Percentiles rank a stretch among this genome's conserved stretches.
These are phyloP conservation scores for Belonocnema kinseyi DNA, from an alignment of 1,140 invertebrate species.

Conservation along the genomic window DNA sequence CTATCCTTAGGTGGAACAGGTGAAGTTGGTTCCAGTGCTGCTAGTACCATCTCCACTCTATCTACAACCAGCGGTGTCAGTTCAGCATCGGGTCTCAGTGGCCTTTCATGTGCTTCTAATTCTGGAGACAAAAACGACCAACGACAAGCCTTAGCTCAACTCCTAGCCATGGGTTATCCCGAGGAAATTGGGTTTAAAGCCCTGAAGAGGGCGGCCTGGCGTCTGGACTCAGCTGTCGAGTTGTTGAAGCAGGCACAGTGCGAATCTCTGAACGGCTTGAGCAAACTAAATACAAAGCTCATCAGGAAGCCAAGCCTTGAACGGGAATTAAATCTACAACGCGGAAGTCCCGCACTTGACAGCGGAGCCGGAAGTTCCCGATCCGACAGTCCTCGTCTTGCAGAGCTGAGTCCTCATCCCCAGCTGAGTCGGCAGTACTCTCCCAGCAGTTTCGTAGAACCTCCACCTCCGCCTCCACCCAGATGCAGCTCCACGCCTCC, in stretches of 20 bases:
- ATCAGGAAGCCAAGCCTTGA: constrained; percentile 92
- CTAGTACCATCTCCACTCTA: constrained; percentile 83
- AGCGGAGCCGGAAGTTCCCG: constrained; percentile 91
- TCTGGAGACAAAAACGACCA: constrained; percentile 72
- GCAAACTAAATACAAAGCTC: constrained; percentile 83
- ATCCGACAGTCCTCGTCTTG: constrained; percentile 88
- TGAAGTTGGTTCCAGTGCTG: constrained; percentile 83
- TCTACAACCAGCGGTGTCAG: constrained; percentile 82
- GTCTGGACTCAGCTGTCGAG: constrained; percentile 83
- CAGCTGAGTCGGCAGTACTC: constrained; percentile 76
- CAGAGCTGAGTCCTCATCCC: constrained; percentile 75
- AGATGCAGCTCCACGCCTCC: constrained; percentile 80
- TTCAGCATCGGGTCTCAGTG: constrained; percentile 81
- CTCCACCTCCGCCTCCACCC: constrained; percentile 85
- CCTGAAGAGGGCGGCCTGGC: constrained; percentile 81
- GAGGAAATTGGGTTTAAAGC: constrained; percentile 83
- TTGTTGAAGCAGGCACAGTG: constrained; percentile 81
- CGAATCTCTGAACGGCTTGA: constrained; percentile 78
- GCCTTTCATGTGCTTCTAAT: constrained; percentile 74
- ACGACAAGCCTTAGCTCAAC: constrained; percentile 79
- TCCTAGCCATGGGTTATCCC: constrained; percentile 81
- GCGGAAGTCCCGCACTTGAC: constrained; percentile 90
- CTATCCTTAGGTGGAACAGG: constrained; percentile 68
- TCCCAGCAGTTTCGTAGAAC: constrained; percentile 76
- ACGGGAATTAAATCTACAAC: constrained; percentile 83